These are phyloP conservation scores for Silvanus unidentatus DNA, from an alignment of 2,888 invertebrate species.

Conservation along the genomic window DNA sequence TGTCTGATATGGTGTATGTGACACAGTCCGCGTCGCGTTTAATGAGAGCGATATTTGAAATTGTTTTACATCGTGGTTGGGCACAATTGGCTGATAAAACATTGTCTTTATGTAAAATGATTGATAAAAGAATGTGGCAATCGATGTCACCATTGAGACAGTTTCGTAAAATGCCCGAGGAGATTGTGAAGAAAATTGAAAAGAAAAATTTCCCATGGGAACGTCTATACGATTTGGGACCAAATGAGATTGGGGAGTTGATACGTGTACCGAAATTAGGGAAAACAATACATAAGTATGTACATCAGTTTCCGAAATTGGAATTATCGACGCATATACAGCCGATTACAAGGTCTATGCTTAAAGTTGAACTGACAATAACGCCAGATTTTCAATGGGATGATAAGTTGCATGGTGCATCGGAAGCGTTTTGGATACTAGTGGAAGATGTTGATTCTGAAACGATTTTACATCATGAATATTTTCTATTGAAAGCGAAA, in stretches of 20 bases:
- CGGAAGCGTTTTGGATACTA: constrained; percentile 83
- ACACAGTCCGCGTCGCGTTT: constrained; percentile 95
- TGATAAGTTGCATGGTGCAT: constrained; percentile 79
- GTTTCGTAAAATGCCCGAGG: constrained; percentile 95
- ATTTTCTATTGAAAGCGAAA: constrained; percentile 89
- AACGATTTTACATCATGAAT: constrained; percentile 88
- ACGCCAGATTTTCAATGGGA: constrained; percentile 99
- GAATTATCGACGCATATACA: constrained; percentile 96
- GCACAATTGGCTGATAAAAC: constrained; percentile 96
- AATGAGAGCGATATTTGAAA: constrained; percentile 95
- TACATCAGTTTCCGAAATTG: constrained; percentile 95
- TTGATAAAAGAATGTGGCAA: constrained; percentile 98
- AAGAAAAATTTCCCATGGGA: constrained; percentile 96
- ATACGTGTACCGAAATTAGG: constrained; percentile 87
- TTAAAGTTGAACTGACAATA: constrained; percentile 92
- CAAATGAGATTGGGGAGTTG: constrained; percentile 94
- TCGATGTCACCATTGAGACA: constrained; percentile 97
- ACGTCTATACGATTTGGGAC: constrained; percentile 90
- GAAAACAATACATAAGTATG: constrained; percentile 91
- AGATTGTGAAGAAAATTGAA: constrained; percentile 93
- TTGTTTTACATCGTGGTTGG: constrained; percentile 85
- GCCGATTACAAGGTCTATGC: constrained; percentile 89
- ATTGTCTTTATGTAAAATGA: constrained; percentile 95
- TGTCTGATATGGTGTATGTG: constrained; percentile 99
- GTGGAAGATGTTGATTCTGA: constrained; percentile 86